phyloP scores from a whole-genome alignment of 2,113 vertebrate genomes.

The Pluvianellus socialis region DNA sequence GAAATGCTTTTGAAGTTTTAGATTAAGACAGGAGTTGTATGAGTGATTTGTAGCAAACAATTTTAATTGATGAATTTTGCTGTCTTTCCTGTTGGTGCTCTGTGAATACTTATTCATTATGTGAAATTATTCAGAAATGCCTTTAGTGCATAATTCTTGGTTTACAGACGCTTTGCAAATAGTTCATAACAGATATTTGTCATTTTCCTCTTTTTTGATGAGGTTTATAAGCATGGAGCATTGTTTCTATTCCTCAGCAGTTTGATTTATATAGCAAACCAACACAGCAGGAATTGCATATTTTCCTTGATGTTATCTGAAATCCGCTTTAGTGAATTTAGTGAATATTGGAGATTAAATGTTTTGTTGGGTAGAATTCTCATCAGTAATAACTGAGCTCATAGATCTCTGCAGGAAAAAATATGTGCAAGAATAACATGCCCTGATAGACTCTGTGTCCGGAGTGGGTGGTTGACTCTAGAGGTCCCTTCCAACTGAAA shows the following conservation, averaged over 20 bases:
- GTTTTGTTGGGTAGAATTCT: background rate
- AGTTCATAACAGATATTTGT: background rate
- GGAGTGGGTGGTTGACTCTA: background rate
- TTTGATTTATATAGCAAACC: background rate
- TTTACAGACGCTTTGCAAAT: background rate
- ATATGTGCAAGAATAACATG: background rate
- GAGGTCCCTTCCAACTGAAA: background rate
- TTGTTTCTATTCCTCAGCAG: background rate
- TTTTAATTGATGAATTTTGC: conserved; percentile 14
- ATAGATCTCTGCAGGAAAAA: background rate
- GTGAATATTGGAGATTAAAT: background rate
- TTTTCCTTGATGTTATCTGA: background rate
- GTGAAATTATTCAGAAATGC: conserved; percentile 9
- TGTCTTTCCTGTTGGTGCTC: background rate
- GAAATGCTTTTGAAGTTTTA: background rate
- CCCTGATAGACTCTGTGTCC: background rate
- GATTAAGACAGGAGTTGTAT: background rate
- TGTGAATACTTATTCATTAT: conserved; percentile 21
- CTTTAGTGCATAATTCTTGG: conserved; percentile 15
- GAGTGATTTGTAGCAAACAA: conserved; percentile 19
- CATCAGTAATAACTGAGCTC: background rate
- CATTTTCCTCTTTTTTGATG: background rate
- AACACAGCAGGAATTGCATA: background rate
- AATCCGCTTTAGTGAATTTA: background rate
- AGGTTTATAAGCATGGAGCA: background rate